Conservation (phyloP, 1,140 invertebrate species). For the Drosophila gunungcola region DNA sequence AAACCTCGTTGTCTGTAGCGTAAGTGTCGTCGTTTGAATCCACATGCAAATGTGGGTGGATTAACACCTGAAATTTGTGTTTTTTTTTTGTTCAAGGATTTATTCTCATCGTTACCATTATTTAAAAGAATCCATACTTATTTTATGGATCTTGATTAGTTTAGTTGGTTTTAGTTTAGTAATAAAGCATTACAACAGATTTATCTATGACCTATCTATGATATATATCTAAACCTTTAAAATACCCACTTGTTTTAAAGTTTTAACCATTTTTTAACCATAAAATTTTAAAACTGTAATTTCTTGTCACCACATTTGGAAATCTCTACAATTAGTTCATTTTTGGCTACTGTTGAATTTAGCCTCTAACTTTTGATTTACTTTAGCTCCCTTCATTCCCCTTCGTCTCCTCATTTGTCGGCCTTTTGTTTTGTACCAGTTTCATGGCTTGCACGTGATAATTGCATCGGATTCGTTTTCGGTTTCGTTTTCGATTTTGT, state of each 20-base stretch:
- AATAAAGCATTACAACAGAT: no score
- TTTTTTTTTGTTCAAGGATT: background rate
- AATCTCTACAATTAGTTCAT: background rate
- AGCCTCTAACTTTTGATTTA: slow-evolving; percentile 37
- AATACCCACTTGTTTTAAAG: no score
- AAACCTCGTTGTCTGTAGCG: slow-evolving; percentile 7
- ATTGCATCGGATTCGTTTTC: slow-evolving; percentile 51
- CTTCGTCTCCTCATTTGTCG: background rate
- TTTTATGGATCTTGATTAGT: background rate
- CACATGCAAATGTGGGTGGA: slow-evolving; percentile 18
- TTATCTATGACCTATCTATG: no score
- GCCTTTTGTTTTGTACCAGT: slow-evolving; percentile 53
- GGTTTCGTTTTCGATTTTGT: slow-evolving; percentile 22
- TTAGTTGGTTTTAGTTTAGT: no score
- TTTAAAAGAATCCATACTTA: background rate
- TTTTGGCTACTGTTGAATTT: slow-evolving; percentile 30
- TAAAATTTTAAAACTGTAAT: no score
- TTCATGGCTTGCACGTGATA: slow-evolving; percentile 83
- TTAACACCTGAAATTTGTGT: slow-evolving; percentile 3
- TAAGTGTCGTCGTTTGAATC: background rate
- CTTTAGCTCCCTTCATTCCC: background rate
- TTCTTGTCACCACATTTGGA: no score
- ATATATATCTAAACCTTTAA: no score
- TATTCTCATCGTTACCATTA: background rate
- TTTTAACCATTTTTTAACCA: no score